phyloP scores from a whole-genome alignment of 1,140 invertebrate species.

The Anastatus disparis region DNA sequence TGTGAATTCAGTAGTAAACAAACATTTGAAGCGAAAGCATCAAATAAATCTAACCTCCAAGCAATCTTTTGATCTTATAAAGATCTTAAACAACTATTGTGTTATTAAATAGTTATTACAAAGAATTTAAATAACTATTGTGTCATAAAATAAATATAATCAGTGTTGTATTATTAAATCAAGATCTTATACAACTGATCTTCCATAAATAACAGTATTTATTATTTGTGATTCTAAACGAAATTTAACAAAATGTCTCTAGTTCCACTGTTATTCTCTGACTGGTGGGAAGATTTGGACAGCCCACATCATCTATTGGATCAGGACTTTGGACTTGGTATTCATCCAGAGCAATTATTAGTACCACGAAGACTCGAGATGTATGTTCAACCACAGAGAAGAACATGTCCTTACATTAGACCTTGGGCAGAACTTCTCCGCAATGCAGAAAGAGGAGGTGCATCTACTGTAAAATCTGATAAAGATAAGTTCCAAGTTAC shows the following conservation, averaged over 20 bases:
- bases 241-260: constrained; percentile 57
- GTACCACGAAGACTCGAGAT: constrained; percentile 11
- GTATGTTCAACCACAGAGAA: constrained; percentile 6
- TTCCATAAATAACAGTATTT: not conserved
- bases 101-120: too few relatives aligned
- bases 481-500: constrained; percentile 76
- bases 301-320: constrained; percentile 53
- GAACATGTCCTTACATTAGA: constrained; percentile 33
- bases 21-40: constrained; percentile 9
- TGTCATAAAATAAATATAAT: too few relatives aligned
- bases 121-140: too few relatives aligned
- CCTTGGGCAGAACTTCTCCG: constrained; percentile 43
- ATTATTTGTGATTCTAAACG: not conserved
- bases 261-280: constrained; percentile 61
- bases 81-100: not conserved
- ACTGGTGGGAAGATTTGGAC: constrained; percentile 62
- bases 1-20: constrained; percentile 5
- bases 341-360: constrained; percentile 12
- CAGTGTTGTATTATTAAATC: too few relatives aligned
- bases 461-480: constrained; percentile 63
- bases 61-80: not conserved
- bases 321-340: constrained; percentile 52
- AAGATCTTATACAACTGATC: not conserved
- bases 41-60: not conserved
- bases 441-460: constrained; percentile 46